These are phyloP conservation scores for Chiloscyllium punctatum DNA, from an alignment of 2,797 vertebrate species.

Conservation along the genomic window DNA sequence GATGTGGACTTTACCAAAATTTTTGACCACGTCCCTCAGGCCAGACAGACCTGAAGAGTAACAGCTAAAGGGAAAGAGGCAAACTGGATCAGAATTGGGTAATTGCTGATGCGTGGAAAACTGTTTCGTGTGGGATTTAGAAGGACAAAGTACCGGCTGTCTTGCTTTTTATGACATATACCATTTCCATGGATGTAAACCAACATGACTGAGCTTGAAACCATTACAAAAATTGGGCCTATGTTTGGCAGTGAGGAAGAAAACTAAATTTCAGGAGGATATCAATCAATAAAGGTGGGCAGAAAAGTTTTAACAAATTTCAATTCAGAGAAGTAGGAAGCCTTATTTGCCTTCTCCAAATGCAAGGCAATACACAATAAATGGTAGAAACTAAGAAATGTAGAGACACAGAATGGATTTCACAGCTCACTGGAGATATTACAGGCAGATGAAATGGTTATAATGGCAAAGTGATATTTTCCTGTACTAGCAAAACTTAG, in stretches of 20 bases:
- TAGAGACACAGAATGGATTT: neutral
- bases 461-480: neutral
- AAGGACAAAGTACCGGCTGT: neutral
- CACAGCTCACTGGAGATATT: neutral
- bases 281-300: neutral
- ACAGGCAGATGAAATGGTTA: neutral
- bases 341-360: neutral
- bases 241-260: neutral
- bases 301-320: neutral
- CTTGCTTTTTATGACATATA: neutral
- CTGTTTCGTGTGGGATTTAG: neutral
- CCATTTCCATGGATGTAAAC: neutral
- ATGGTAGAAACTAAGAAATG: neutral
- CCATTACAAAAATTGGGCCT: neutral
- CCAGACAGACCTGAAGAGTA: no score
- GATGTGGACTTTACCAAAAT: no score
- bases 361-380: neutral
- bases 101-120: neutral
- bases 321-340: neutral
- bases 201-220: neutral
- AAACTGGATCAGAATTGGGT: neutral
- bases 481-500: neutral
- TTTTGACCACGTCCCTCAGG: no score
- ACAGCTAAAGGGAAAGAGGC: no score
- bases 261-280: neutral